Evolutionary conservation across 2,113 vertebrate species (phyloP), one percentile per base, ranked within the genome.

Genomic region (Smithornis capensis): DNA sequence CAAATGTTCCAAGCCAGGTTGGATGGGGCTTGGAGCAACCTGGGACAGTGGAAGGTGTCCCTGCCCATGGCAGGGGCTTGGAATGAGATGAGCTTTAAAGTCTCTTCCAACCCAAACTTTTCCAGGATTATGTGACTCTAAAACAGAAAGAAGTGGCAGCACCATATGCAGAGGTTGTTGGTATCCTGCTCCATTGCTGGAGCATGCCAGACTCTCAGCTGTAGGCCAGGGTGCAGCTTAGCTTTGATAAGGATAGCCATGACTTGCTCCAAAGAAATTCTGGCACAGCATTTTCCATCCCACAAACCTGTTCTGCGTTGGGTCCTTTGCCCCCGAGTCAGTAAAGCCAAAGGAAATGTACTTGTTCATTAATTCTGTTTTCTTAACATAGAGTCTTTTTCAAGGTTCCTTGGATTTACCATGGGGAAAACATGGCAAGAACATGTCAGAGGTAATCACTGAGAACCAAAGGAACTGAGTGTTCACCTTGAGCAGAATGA

Each of bases 361-460:
- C 78, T 55, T 75, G 76, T 91, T 84, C n/a, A 95, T 59, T 35
- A 14, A 37, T 83, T 89, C 35, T 78, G 50, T 77, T 97, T 95
- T 91, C 92, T 91, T 68, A 80, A 69, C 47, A 37, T 64, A 89
- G 62, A 52, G 64, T 49, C 86, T 83, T 93, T 79, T 73, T 79
- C 83, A 81, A 92, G 90, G 79, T 77, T 82, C 81, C 65, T 94
- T 73, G 79, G 49, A 63, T 95, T 91, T 94, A 74, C 70, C 0
- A 0, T 25, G 56, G 76, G 57, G 88, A 93, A 95, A 92, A 62
- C 55, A 44, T 5, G 38, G 64, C 62, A 74, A 52, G 57, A 83
- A 69, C 24, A 57, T 8, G 37, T 55, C 49, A 87, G 73, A 76
- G 83, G 71, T 95, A 59, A 25, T 78, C 2, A 1, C 53, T 81